Evolutionary conservation across 2,888 invertebrate genomes (phyloP).

Genomic region (Harpalus rufipes): DNA sequence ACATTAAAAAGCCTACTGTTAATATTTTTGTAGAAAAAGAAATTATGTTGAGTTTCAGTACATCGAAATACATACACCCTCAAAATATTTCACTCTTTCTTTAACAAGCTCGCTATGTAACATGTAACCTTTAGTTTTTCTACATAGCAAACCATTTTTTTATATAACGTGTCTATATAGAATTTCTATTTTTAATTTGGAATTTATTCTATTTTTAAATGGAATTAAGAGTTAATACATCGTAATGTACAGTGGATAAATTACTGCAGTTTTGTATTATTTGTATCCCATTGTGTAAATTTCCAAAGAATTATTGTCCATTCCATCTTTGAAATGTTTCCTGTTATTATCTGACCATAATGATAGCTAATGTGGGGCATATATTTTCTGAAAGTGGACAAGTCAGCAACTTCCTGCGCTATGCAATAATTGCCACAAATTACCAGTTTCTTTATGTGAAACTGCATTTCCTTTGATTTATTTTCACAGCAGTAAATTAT

Average conservation of each 20-base stretch:
- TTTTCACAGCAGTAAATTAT: constrained; percentile 31
- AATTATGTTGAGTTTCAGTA: no score
- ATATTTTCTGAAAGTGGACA: constrained; percentile 15
- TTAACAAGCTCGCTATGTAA: no score
- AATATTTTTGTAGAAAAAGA: no score
- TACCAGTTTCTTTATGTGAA: constrained; percentile 16
- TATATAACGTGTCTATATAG: no score
- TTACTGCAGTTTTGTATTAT: not conserved
- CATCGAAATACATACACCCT: no score
- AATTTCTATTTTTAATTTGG: no score
- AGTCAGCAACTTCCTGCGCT: not conserved
- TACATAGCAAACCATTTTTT: no score
- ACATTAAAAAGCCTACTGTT: no score
- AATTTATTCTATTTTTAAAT: no score
- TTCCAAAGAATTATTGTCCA: not conserved
- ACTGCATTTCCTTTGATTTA: constrained; percentile 40
- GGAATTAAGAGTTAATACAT: not conserved
- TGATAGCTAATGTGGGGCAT: not conserved
- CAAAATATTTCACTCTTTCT: no score
- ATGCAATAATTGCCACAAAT: not conserved
- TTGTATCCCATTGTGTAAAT: not conserved
- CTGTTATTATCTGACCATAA: not conserved
- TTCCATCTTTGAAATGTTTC: not conserved
- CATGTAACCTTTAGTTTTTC: no score
- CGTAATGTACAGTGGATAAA: not conserved